Base-by-base conservation (phyloP, 2,888 invertebrate species). In the Gymnocheta viridis region DNA sequence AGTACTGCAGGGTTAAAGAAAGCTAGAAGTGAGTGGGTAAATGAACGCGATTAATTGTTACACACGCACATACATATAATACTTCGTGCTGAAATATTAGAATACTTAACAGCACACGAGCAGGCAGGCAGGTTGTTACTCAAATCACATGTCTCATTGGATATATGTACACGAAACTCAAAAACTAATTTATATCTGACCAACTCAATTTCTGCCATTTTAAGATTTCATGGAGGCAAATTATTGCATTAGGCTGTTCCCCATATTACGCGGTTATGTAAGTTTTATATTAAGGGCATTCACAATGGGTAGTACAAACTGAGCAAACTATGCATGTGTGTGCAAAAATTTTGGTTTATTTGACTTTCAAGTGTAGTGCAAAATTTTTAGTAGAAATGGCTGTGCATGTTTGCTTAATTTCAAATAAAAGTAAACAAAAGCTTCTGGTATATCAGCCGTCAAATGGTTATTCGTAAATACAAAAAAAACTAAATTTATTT, bases 11-110 rank as follows among this genome's bases (percentile, higher is more conserved):
- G n/a, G 12, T 0, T 51, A 4, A 22, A 14, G 7, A 29, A 29
- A 7, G 17, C 4, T 1, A 12, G 7, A 51, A 22, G 3, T 24
- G 24, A 14, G 51, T 4, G 7, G n/a, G 7, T 4, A 66, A 32
- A 66, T 66, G n/a, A 19, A 66, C 66, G 49, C 47, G 29, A 22
- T 32, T 66, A 29, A 29, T 49, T 32, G 32, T 49, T 12, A 47
- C 24, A 32, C 17, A 47, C 49, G 4, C 17, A 38, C n/a, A 19
- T 41, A n/a, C 14, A 14, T 41, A 1, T n/a, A n/a, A n/a, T n/a
- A n/a, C n/a, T n/a, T n/a, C n/a, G n/a, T n/a, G n/a, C n/a, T n/a
- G n/a, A n/a, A n/a, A n/a, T n/a, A n/a, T n/a, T 32, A 22, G 10
- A 41, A 56, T 41, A 19, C 27, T 17, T 19, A 17, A 22, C 12